Conservation (phyloP, 2,797 vertebrate species). For the Knipowitschia caucasica region DNA sequence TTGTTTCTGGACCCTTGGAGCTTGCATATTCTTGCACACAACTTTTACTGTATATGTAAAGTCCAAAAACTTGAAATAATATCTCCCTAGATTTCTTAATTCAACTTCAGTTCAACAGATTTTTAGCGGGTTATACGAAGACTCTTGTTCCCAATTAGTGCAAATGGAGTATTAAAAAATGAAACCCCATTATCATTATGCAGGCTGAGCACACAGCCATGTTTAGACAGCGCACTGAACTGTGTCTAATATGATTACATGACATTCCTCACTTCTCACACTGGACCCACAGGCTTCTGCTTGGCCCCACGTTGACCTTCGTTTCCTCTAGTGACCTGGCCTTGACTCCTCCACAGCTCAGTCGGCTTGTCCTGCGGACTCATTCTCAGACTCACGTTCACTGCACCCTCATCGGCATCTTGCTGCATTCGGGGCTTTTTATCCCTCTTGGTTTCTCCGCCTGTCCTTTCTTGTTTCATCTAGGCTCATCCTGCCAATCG, state of each 20-base stretch:
- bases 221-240: slow-evolving; percentile 57
- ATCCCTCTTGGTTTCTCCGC: slow-evolving; percentile 47
- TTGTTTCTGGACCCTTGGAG: too few species aligned
- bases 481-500: slow-evolving; percentile 66
- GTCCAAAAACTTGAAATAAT: neutral
- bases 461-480: slow-evolving; percentile 64
- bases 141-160: slow-evolving; percentile 8
- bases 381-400: slow-evolving; percentile 52
- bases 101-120: slow-evolving; percentile 6
- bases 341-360: slow-evolving; percentile 52
- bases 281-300: slow-evolving; percentile 45
- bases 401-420: slow-evolving; percentile 43
- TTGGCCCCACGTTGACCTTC: slow-evolving; percentile 59
- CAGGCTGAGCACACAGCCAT: slow-evolving; percentile 31
- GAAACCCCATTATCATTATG: slow-evolving; percentile 30
- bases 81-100: neutral
- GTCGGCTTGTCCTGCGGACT: slow-evolving; percentile 33
- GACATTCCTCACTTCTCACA: slow-evolving; percentile 62
- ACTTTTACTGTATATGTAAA: too few species aligned
- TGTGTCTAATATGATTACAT: slow-evolving; percentile 69
- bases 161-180: slow-evolving; percentile 18
- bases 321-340: slow-evolving; percentile 49
- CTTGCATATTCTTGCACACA: too few species aligned
- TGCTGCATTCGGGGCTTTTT: slow-evolving; percentile 55
- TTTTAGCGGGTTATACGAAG: neutral